Evolutionary conservation across 2,113 vertebrate species (phyloP), one percentile per base, ranked within the genome.

Genomic region (Nothobranchius kuhntae): DNA sequence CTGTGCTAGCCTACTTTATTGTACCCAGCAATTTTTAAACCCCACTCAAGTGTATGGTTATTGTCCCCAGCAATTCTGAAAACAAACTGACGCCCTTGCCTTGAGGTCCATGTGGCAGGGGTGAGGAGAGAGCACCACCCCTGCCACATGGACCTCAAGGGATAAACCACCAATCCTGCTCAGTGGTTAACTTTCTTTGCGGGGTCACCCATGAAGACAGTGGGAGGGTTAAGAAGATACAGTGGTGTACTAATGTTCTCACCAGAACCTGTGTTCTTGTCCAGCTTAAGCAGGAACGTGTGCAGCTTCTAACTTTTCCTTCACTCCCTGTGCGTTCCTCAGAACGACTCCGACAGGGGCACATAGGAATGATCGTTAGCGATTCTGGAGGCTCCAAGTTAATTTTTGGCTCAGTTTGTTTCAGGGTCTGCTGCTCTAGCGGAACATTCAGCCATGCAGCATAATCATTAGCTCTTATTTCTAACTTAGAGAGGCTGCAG

Each of bases 401-500:
- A 48, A 6, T 15, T 48, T 15, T 48, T 2, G 47, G 47, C 14
- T 48, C 4, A 15, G 7, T n/a, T 47, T 47, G 45, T 47, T 47
- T 47, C 45, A 47, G 13, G 14, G 13, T 13, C 45, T 47, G 45
- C 45, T n/a, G 14, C 47, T 48, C 47, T 15, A 15, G 14, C 15
- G 15, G 47, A 48, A 48, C 47, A n/a, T n/a, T 14, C 47, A 48
- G 47, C 14, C 47, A 48, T 9, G 40, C 9, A 2, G 42, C 52
- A 59, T 68, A 45, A 44, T 68, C 40, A 60, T 14, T 51, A 45
- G 36, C 56, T 45, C 10, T 4, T 13, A 26, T 40, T 44, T 50
- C 38, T 52, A 35, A 30, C 26, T 30, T 30, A 30, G 26, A 30
- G 48, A 35, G 15, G 35, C 36, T 58, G 46, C 11, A 36, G 12